Percentiles rank a stretch among this genome's conserved stretches.
phyloP scores from a whole-genome alignment of 2,888 invertebrate species.

The Coelogynopora nodosa region DNA sequence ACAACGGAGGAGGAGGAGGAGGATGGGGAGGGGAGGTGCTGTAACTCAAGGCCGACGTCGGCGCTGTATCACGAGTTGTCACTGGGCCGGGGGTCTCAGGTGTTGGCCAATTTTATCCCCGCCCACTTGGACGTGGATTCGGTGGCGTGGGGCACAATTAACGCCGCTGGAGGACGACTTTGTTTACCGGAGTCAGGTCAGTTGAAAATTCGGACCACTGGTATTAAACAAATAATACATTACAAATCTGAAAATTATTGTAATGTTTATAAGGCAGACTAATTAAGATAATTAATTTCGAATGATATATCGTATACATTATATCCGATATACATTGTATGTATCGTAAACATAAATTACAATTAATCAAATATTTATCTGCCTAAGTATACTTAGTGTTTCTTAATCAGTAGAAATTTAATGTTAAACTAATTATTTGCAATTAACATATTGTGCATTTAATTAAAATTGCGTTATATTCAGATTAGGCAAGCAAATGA shows the following conservation, averaged over 20 bases:
- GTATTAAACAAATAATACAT: no score
- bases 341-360: neutral
- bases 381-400: no score
- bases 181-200: slow-evolving; percentile 60
- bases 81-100: slow-evolving; percentile 36
- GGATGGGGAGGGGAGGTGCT: neutral
- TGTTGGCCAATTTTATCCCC: slow-evolving; percentile 49
- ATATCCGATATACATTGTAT: neutral
- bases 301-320: no score
- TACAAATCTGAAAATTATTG: no score
- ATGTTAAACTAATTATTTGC: no score
- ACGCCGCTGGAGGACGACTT: slow-evolving; percentile 64
- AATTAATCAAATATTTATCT: neutral
- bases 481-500: no score
- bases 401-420: no score
- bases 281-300: no score
- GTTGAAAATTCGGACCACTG: no score
- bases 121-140: slow-evolving; percentile 63
- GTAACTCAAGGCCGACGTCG: slow-evolving; percentile 37
- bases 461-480: no score
- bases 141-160: slow-evolving; percentile 64
- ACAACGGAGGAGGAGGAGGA: slow-evolving; percentile 1
- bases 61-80: slow-evolving; percentile 44
- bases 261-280: no score
- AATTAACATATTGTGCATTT: no score